Evolutionary conservation across 2,797 vertebrate species (phyloP).

Genomic region (Lutjanus argentimaculatus): DNA sequence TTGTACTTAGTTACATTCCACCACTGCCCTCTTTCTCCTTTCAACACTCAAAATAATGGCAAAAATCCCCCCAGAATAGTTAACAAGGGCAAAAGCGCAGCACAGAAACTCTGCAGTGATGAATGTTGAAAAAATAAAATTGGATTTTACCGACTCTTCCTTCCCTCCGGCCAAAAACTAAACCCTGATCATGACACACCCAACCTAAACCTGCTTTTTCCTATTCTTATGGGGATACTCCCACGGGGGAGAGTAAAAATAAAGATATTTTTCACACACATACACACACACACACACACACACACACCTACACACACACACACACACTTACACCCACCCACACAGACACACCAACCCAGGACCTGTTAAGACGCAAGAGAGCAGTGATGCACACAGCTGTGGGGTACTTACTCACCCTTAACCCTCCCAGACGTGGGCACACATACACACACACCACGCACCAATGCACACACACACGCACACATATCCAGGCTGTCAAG

Average conservation of each 20-base stretch:
- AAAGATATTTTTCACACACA: constrained; percentile 32
- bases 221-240: constrained; percentile 26
- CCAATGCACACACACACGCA: constrained; percentile 36
- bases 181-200: constrained; percentile 13
- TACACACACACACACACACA: constrained; percentile 1
- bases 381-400: constrained; percentile 69
- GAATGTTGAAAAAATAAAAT: constrained; percentile 11
- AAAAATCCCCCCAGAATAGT: not conserved
- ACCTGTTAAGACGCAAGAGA: constrained; percentile 53
- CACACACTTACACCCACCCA: constrained; percentile 20
- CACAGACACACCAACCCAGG: not conserved
- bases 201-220: constrained; percentile 10
- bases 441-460: constrained; percentile 19
- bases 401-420: constrained; percentile 72
- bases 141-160: not conserved
- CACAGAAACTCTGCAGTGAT: constrained; percentile 16
- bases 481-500: constrained; percentile 48
- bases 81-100: not conserved
- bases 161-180: constrained; percentile 14
- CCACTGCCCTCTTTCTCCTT: not conserved
- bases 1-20: no score
- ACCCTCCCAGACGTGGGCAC: constrained; percentile 55
- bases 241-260: constrained; percentile 41
- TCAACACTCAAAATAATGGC: not conserved
- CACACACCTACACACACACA: constrained; percentile 22